phyloP scores from a whole-genome alignment of 1,140 invertebrate genomes.

The Macrotrachela quadricornifera region DNA sequence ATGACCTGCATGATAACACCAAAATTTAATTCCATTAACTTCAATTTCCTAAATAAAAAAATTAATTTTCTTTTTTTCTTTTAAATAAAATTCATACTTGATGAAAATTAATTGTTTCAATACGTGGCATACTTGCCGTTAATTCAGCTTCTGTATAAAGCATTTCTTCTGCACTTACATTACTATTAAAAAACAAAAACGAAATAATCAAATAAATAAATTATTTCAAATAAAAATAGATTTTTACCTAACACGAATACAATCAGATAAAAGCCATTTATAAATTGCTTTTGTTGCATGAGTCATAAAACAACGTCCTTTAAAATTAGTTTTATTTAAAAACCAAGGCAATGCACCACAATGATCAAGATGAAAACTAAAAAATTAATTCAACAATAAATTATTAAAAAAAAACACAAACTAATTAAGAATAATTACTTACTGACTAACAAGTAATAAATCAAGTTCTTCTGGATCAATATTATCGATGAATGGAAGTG shows the following conservation, averaged over 20 bases:
- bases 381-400: slow-evolving; percentile 9
- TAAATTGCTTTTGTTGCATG: slow-evolving; percentile 99
- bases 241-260: slow-evolving; percentile 66
- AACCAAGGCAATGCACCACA: slow-evolving; percentile 95
- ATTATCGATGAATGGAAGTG: slow-evolving; percentile 84
- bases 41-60: slow-evolving; percentile 47
- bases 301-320: slow-evolving; percentile 96
- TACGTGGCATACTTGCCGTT: slow-evolving; percentile 91
- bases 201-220: background rate
- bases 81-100: slow-evolving; percentile 33
- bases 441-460: slow-evolving; percentile 82
- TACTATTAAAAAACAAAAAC: slow-evolving; percentile 37
- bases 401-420: background rate
- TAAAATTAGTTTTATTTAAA: slow-evolving; percentile 84
- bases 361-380: slow-evolving; percentile 82
- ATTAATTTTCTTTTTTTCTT: no score
- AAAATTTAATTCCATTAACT: slow-evolving; percentile 76
- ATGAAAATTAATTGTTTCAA: slow-evolving; percentile 93
- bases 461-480: slow-evolving; percentile 95
- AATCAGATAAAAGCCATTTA: slow-evolving; percentile 90
- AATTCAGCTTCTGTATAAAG: slow-evolving; percentile 88
- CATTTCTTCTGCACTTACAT: slow-evolving; percentile 90
- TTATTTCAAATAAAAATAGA: slow-evolving; percentile 33
- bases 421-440: slow-evolving; percentile 25
- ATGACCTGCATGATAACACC: slow-evolving; percentile 87